These are phyloP conservation scores for Microctenopoma steveboyesi DNA, from an alignment of 2,797 vertebrate genomes.

Conservation along the genomic window DNA sequence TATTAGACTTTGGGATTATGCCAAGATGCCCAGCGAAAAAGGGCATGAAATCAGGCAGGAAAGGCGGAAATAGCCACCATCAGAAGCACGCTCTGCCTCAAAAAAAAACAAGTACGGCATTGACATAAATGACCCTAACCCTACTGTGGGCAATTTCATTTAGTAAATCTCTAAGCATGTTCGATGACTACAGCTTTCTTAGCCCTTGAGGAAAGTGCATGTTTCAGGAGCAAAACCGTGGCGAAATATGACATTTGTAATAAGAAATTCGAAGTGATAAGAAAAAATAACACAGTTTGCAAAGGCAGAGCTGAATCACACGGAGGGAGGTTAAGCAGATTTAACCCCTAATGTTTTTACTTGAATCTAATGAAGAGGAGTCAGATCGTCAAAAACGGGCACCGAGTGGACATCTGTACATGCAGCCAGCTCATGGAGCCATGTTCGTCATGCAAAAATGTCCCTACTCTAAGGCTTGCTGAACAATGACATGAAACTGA, in stretches of 20 bases:
- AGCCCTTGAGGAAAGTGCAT: slow-evolving; percentile 12
- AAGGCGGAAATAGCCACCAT: slow-evolving; percentile 37
- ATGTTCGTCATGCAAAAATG: not conserved
- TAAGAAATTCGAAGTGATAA: not conserved
- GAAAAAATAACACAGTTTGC: slow-evolving; percentile 7
- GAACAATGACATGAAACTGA: not conserved
- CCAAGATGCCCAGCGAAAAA: slow-evolving; percentile 65
- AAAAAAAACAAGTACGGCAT: slow-evolving; percentile 59
- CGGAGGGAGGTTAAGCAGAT: not conserved
- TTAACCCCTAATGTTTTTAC: not conserved
- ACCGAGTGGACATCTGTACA: slow-evolving; percentile 10
- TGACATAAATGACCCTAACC: slow-evolving; percentile 53
- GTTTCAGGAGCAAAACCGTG: slow-evolving; percentile 32
- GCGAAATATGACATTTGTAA: slow-evolving; percentile 2
- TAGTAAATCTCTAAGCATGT: slow-evolving; percentile 52
- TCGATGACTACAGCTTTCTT: slow-evolving; percentile 38
- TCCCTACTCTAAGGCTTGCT: not conserved
- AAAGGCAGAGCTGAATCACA: not conserved
- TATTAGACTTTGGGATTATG: slow-evolving; percentile 74
- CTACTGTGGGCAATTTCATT: slow-evolving; percentile 41
- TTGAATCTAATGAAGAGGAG: not conserved
- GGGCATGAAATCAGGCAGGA: slow-evolving; percentile 66
- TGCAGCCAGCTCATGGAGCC: not conserved
- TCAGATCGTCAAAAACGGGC: not conserved
- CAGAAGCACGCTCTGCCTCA: slow-evolving; percentile 42